Conservation (phyloP, 1,140 invertebrate genomes). For the Drosophila sulfurigaster region DNA sequence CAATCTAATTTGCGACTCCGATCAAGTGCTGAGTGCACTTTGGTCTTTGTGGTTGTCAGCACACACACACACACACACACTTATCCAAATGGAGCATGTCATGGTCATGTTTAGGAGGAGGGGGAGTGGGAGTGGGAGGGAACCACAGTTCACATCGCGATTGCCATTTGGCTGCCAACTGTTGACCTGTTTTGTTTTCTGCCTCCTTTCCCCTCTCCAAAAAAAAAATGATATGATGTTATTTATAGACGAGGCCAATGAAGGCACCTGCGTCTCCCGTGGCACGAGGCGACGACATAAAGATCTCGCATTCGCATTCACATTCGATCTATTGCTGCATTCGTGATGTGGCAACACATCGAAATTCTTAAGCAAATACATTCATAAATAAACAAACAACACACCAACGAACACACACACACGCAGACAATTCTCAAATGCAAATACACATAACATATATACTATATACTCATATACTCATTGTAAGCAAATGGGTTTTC, state of each 20-base stretch:
- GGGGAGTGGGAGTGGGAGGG: too few species aligned
- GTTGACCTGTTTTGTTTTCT: too few species aligned
- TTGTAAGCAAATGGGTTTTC: constrained; percentile 6
- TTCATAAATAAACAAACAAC: constrained; percentile 39
- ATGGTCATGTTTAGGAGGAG: too few species aligned
- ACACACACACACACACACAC: constrained; percentile 23
- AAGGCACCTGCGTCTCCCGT: too few species aligned
- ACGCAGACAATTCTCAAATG: too few species aligned
- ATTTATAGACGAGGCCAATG: too few species aligned
- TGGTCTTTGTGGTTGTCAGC: constrained; percentile 6
- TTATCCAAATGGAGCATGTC: too few species aligned
- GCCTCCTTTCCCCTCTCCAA: too few species aligned
- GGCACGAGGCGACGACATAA: too few species aligned
- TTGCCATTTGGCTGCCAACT: too few species aligned
- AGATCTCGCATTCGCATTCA: not conserved
- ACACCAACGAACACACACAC: not conserved
- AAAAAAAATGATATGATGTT: too few species aligned
- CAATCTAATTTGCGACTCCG: constrained; percentile 61
- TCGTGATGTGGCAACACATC: not conserved
- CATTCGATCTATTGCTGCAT: constrained; percentile 18
- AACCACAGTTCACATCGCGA: too few species aligned
- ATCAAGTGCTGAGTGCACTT: constrained; percentile 33
- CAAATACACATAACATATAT: not conserved
- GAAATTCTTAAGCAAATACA: constrained; percentile 44
- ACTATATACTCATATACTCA: constrained; percentile 6